Evolutionary conservation across 2,797 vertebrate species (phyloP), one percentile per base, ranked within the genome.

Genomic region (Micrastur ruficollis): DNA sequence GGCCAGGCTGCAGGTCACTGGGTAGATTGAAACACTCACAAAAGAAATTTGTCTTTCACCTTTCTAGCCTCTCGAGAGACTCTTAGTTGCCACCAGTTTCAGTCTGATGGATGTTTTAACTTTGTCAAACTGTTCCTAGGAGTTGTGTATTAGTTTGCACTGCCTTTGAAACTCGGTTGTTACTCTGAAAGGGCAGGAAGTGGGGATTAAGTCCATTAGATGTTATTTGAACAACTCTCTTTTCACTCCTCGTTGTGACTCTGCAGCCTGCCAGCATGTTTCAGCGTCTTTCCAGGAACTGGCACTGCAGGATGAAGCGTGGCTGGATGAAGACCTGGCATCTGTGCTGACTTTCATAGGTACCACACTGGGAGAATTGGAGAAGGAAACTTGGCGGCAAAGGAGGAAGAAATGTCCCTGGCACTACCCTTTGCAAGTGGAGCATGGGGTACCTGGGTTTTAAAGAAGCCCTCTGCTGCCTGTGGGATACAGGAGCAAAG

Each of bases 251-350:
- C 0, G 0, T 87, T 94, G 78, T 89, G 88, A 82, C 90, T 76
- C 63, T 80, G 74, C 67, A 65, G 81, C 68, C 62, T 97, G 92
- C 86, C 96, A 95, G 86, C 61, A 71, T 78, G 86, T 84, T 96
- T 89, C 92, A 93, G 90, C 36, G 78, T 96, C 90, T 93, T 96
- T 97, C 93, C 93, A 95, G 86, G 92, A 96, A 87, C 76, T 95
- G 92, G 93, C 95, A 95, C 40, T 5, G 14, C 1, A 6, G 62
- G 55, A 70, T 85, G 83, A 78, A 90, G 78, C 1, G 26, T 27
- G 53, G 47, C 78, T 89, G 71, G 58, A 55, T 74, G 46, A 92
- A 90, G 78, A 86, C 56, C 81, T 93, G 83, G 86, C 72, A 87
- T 92, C 71, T 92, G 25, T 53, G 20, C 93, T 90, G 80, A 86